Base-by-base conservation (phyloP, 2,113 vertebrate genomes). In the Gasterosteus nipponicus region DNA sequence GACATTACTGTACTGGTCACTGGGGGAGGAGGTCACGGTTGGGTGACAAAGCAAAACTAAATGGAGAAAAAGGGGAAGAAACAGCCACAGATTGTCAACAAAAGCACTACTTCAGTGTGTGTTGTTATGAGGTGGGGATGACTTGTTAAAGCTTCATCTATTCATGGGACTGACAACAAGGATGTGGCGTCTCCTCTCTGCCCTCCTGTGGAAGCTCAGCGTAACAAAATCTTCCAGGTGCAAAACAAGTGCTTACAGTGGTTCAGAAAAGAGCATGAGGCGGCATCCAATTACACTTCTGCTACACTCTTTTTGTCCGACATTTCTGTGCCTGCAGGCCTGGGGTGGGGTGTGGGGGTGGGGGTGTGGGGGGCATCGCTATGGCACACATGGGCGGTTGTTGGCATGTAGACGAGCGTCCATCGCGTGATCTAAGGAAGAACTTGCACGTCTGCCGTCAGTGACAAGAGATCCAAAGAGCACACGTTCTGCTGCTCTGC, bases 321-420 rank as follows among this genome's bases (percentile, higher is more conserved):
- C 38, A 15, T 33, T 12, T 69, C n/a, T 51, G 49, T 64, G 72
- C 35, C 75, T 38, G 29, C 11, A 63, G 58, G 61, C 47, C 22
- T 54, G n/a, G 67, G 51, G 15, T 1, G 46, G n/a, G 46, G 66
- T 38, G 35, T 38, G 35, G 4, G 35, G 3, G 35, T 38, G 35
- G 5, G 35, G 0, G 6, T 7, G 35, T 5, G 35, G 38, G 67
- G 12, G 54, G 78, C 63, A 78, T 71, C 88, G 54, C 78, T 85
- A 89, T 92, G 91, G 92, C 93, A 94, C 89, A 71, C 74, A 67
- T 44, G 83, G 63, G 26, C 77, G 66, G 59, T 75, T 44, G 54
- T 26, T 82, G 80, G 85, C 77, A 60, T 82, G 81, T 65, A 54
- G 12, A 64, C 22, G 59, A 78, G 76, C 49, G 64, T 65, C 77